These are phyloP conservation scores for Hyaena hyaena DNA, from an alignment of 2,113 vertebrate genomes.

Conservation along the genomic window DNA sequence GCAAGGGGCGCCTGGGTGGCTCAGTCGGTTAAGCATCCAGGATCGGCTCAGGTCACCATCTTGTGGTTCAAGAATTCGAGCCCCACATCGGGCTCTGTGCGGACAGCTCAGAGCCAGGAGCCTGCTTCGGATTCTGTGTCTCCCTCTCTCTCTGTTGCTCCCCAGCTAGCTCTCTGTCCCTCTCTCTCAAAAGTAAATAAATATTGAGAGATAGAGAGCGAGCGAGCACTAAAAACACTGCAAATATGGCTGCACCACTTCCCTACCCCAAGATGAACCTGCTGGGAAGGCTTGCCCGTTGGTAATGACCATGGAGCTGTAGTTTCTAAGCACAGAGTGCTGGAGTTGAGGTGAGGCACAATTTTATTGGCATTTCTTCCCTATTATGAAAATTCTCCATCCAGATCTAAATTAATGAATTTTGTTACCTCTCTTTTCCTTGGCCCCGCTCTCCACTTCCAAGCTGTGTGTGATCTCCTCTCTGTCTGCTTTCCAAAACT, in stretches of 20 bases:
- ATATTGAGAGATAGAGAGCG: too few species aligned
- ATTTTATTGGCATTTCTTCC: not conserved
- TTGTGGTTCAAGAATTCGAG: too few species aligned
- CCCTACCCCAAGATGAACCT: not conserved
- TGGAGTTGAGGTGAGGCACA: not conserved
- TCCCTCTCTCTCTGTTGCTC: too few species aligned
- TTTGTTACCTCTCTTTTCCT: not conserved
- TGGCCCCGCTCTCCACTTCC: not conserved
- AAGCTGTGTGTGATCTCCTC: not conserved
- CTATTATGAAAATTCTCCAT: constrained; percentile 28
- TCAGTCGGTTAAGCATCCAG: too few species aligned
- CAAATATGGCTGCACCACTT: not conserved
- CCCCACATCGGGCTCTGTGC: too few species aligned
- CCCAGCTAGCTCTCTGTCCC: too few species aligned
- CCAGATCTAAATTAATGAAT: not conserved
- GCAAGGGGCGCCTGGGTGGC: too few species aligned
- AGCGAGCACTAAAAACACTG: not conserved
- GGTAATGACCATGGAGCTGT: not conserved
- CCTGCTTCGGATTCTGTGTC: too few species aligned
- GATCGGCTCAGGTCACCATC: too few species aligned
- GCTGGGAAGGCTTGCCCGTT: not conserved
- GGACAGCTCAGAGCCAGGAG: too few species aligned
- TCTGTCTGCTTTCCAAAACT: not conserved
- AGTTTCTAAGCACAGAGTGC: not conserved
- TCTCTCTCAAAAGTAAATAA: too few species aligned